Evolutionary conservation across 2,888 invertebrate species (phyloP).

Genomic region (Abrostola tripartita): DNA sequence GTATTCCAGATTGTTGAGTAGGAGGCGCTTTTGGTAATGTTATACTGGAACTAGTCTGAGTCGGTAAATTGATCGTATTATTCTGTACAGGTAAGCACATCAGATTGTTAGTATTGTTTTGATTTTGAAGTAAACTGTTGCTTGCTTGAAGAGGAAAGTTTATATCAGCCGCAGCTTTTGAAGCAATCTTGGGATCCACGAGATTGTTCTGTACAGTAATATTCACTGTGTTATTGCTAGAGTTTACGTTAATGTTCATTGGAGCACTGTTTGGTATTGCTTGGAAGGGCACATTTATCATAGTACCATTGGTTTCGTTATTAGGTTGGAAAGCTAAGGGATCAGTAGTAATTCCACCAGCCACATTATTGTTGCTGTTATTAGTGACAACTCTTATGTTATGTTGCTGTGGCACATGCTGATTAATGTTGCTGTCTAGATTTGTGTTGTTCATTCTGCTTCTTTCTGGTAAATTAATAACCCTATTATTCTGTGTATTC

Average conservation of each 20-base stretch:
- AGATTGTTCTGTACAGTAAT: slow-evolving; percentile 86
- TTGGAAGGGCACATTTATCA: slow-evolving; percentile 87
- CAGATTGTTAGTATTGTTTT: slow-evolving; percentile 75
- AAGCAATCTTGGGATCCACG: slow-evolving; percentile 84
- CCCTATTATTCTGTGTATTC: slow-evolving; percentile 81
- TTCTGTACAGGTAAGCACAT: slow-evolving; percentile 84
- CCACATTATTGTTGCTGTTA: slow-evolving; percentile 73
- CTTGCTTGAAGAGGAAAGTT: slow-evolving; percentile 81
- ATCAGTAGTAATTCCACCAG: slow-evolving; percentile 73
- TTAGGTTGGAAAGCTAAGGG: slow-evolving; percentile 82
- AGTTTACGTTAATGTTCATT: slow-evolving; percentile 86
- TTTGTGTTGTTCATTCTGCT: slow-evolving; percentile 76
- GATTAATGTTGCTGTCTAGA: slow-evolving; percentile 76
- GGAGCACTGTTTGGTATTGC: slow-evolving; percentile 86
- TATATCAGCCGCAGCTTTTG: slow-evolving; percentile 79
- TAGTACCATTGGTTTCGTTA: slow-evolving; percentile 78
- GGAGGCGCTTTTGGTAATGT: slow-evolving; percentile 89
- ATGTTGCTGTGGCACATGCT: slow-evolving; percentile 83
- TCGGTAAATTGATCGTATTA: slow-evolving; percentile 83
- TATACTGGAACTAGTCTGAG: slow-evolving; percentile 87
- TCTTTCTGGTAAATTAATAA: slow-evolving; percentile 84
- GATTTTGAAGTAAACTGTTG: slow-evolving; percentile 75
- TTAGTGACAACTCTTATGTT: slow-evolving; percentile 85
- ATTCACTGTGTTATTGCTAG: slow-evolving; percentile 85
- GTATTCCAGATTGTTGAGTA: slow-evolving; percentile 89